Base-by-base conservation (phyloP, 2,113 vertebrate genomes). In the Helogale parvula region DNA sequence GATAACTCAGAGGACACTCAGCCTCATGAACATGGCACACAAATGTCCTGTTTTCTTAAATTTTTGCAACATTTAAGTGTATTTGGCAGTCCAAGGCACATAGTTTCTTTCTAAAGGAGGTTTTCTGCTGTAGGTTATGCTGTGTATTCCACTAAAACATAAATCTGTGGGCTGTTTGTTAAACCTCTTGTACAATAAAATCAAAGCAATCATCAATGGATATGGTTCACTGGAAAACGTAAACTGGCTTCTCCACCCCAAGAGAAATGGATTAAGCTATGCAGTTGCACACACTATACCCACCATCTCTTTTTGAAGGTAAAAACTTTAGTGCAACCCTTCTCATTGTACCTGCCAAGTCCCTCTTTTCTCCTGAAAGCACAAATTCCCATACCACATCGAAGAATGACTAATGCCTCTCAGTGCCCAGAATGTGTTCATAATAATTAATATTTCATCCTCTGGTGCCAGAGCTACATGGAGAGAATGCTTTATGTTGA, bases 81-180 rank as follows among this genome's bases (percentile, higher is more conserved):
- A 97, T 76, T 98, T 97, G 96, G 91, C 96, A 98, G 96, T 98
- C 97, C 80, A 63, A 97, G 96, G n/a, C 97, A 98, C 97, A 98
- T 0, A n/a, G 89, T 69, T 90, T 97, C 87, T 93, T 96, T 97
- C 60, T 94, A 93, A 97, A 97, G 92, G 50, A 96, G 89, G 50
- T 94, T 94, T 97, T 80, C 50, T 84, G 74, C 69, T 94, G 94
- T 98, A 98, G 96, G 97, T 98, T 98, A 97, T 93, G 54, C 66
- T 76, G 8, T 71, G 93, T 57, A 97, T 98, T 97, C 94, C 91
- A 90, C 80, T 96, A 94, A 98, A 93, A 85, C 84, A 82, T 65
- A 93, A 98, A 68, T 96, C 89, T 41, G 0, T 82, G 87, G 97
- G 93, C 94, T 86, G 76, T 97, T 96, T 85, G 63, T 98, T 98